These are phyloP conservation scores for Echiichthys vipera DNA, from an alignment of 2,797 vertebrate species.

Conservation along the genomic window DNA sequence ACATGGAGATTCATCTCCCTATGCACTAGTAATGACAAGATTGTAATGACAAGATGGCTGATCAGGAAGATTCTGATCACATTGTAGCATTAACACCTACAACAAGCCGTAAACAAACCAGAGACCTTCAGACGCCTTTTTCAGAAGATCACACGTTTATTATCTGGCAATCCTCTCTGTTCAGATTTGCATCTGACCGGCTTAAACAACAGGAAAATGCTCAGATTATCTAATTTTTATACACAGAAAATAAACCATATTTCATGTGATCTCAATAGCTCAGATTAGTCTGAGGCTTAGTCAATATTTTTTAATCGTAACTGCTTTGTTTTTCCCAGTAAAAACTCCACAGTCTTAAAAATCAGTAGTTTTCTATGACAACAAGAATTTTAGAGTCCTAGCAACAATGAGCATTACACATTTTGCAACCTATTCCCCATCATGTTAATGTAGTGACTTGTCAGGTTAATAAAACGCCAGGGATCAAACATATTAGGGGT, in stretches of 20 bases:
- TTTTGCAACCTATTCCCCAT: background rate
- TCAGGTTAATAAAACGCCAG: background rate
- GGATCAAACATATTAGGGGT: slow-evolving; percentile 8
- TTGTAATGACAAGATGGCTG: slow-evolving; percentile 55
- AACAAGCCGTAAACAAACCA: background rate
- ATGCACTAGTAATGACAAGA: slow-evolving; percentile 59
- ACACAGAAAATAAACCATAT: slow-evolving; percentile 5
- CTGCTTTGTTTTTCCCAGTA: background rate
- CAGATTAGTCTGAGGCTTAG: too few relatives aligned
- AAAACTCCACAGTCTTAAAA: background rate
- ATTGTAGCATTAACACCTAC: background rate
- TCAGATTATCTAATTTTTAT: background rate
- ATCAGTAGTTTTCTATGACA: too few relatives aligned
- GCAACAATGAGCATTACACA: background rate
- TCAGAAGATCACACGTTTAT: background rate
- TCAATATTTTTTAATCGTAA: too few relatives aligned
- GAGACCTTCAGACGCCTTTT: background rate
- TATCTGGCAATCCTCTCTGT: background rate
- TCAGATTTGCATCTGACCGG: background rate
- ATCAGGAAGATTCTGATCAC: slow-evolving; percentile 14
- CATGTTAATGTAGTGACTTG: background rate
- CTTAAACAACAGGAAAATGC: background rate
- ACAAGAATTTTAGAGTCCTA: too few relatives aligned
- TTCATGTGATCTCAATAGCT: background rate
- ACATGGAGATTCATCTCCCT: slow-evolving; percentile 73